phyloP scores from a whole-genome alignment of 2,888 invertebrate genomes.

The Thymelicus lineola region DNA sequence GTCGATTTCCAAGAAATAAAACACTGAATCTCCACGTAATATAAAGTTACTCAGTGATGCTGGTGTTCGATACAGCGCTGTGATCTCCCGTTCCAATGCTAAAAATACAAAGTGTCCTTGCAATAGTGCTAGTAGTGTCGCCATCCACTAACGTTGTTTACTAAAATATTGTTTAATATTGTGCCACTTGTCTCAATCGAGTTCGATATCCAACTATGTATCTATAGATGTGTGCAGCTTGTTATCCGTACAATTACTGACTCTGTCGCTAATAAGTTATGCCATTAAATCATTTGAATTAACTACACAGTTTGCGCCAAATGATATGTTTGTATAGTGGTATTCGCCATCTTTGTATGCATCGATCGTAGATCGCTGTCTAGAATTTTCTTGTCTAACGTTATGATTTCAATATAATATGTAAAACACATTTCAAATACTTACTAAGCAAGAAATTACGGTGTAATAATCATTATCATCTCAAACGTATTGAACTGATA shows the following conservation, averaged over 20 bases:
- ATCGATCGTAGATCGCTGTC: background rate
- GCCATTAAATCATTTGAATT: conserved; percentile 17
- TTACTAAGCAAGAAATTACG: too few species aligned
- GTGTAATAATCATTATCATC: too few species aligned
- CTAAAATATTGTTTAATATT: conserved; percentile 20
- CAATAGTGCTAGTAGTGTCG: background rate
- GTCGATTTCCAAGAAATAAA: background rate
- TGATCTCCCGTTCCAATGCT: background rate
- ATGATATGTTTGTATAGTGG: conserved; percentile 23
- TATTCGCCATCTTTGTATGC: conserved; percentile 7
- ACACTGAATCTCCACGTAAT: background rate
- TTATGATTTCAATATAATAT: background rate
- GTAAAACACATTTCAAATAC: too few species aligned
- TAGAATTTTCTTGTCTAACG: background rate
- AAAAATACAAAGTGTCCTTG: conserved; percentile 14
- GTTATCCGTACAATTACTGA: conserved; percentile 22
- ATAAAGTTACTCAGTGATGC: background rate
- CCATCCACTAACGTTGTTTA: conserved; percentile 17
- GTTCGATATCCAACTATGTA: conserved; percentile 20
- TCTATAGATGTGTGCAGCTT: conserved; percentile 18
- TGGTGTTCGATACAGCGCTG: background rate
- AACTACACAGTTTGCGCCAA: conserved; percentile 8
- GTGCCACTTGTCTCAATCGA: conserved; percentile 2
- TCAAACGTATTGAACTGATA: too few species aligned
- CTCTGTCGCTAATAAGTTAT: conserved; percentile 21